Base-by-base conservation (phyloP, 2,888 invertebrate species). In the Clostera curtula region DNA sequence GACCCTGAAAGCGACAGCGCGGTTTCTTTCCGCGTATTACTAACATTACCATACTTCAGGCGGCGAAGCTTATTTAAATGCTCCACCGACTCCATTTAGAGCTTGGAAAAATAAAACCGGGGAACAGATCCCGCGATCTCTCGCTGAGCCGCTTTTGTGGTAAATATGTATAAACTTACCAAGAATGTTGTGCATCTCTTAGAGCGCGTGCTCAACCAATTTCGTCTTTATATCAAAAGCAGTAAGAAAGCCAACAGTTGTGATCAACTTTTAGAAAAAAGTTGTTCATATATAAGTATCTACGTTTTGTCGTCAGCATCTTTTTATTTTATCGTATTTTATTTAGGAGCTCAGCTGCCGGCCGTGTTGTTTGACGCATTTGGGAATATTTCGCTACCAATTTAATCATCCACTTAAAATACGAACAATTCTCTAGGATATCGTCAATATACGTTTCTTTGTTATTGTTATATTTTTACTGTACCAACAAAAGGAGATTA, bases 11-110 rank as follows among this genome's bases (percentile, higher is more conserved):
- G 56, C 61, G 61, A 59, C 56, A 57, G 64, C 67, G 71, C 70
- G 71, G 74, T 77, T 77, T 71, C 79, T 75, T 72, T 65, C 62
- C 68, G 68, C 73, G 79, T 79, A 80, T 80, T 80, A 80, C 75
- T 67, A 66, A 74, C 79, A 83, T 83, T 83, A 83, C 80, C 83
- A 82, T 83, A 80, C 79, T 80, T 77, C 77, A 79, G 76, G 61
- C 75, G 65, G 61, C 68, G 80, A 70, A 72, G 82, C 80, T 83
- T 83, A 83, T 83, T 82, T 82, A 83, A 83, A 83, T 83, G 83
- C 80, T 76, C 80, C 82, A 80, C 82, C 77, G 83, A 79, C 82
- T 83, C 82, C 82, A 83, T 82, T 83, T 82, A 83, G 77, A 82
- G 77, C 79, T 82, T 77, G 80, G 76, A 76, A 82, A 82, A 82